Evolutionary conservation across 2,797 vertebrate genomes (phyloP), one percentile per base, ranked within the genome.

Genomic region (Premnoplex brunnescens): DNA sequence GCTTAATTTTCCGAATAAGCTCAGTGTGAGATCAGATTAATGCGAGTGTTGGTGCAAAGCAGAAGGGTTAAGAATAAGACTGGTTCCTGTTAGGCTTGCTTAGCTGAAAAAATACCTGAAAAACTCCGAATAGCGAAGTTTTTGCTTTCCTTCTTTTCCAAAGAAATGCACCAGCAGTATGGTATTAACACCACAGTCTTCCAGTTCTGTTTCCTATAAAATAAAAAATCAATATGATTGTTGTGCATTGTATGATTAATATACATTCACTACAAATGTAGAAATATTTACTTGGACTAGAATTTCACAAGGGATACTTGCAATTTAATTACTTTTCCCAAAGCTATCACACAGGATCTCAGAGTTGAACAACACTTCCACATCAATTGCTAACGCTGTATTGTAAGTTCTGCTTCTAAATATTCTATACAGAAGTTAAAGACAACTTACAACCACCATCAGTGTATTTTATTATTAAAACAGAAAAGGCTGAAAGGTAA

Each of bases 101-200:
- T 48, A 76, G 67, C 36, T 56, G 32, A 84, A 85, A 76, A 84
- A 77, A 82, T 97, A 99, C 99, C 98, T 99, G 97, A 86, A 98
- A 96, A 99, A 99, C 73, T 99, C 98, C 43, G 97, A 98, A 97
- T 99, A 99, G 91, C 97, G 98, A 93, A 99, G 97, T 93, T 99
- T 99, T 43, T 98, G 97, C 58, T 98, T 96, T 96, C 99, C 99
- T 94, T 91, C 98, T 96, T 96, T 98, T 11, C 99, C 99, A 95
- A 99, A 99, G 97, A 99, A 99, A 96, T 97, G 98, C 28, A 99
- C 98, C 97, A 99, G 98, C 91, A 99, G 98, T 12, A 99, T 98
- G 3, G 99, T 99, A 96, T 98, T 98, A 89, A 98, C 97, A 56
- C 78, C 98, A 48, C 77, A 85, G 94, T 96, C 97, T 84, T 98